phyloP scores from a whole-genome alignment of 2,888 invertebrate genomes.

The Hyles lineata region DNA sequence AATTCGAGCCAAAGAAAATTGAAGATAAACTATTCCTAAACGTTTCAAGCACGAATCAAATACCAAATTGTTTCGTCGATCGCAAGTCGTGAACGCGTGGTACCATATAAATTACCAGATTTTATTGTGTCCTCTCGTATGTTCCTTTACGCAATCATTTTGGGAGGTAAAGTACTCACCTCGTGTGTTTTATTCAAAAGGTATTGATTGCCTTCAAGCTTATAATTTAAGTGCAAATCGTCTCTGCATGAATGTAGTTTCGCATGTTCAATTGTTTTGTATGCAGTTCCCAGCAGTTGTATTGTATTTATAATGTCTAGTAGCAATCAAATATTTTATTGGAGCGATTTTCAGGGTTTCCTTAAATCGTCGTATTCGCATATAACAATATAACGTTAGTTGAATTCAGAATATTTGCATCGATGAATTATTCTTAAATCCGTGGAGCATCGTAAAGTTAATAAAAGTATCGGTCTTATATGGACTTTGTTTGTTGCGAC shows the following conservation, averaged over 20 bases:
- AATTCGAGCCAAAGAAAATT: no score
- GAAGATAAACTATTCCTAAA: background rate
- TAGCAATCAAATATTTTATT: no score
- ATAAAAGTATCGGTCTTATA: background rate
- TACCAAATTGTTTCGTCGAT: background rate
- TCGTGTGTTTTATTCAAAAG: constrained; percentile 7
- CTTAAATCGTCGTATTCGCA: no score
- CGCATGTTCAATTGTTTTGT: background rate
- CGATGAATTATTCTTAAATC: no score
- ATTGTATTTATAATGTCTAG: no score
- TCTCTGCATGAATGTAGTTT: background rate
- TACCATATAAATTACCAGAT: constrained; percentile 17
- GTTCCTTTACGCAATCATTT: constrained; percentile 12
- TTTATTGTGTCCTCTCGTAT: constrained; percentile 11
- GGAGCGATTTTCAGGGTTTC: no score
- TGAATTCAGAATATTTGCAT: no score
- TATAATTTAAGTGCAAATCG: background rate
- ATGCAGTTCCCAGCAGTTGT: no score
- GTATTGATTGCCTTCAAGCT: background rate
- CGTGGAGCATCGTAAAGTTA: background rate
- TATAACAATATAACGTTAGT: no score
- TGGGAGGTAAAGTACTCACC: background rate
- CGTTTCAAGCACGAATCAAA: constrained; percentile 7
- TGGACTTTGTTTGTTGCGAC: background rate
- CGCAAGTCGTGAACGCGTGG: constrained; percentile 17